Base-by-base conservation (phyloP, 2,797 vertebrate genomes). In the Luscinia luscinia region DNA sequence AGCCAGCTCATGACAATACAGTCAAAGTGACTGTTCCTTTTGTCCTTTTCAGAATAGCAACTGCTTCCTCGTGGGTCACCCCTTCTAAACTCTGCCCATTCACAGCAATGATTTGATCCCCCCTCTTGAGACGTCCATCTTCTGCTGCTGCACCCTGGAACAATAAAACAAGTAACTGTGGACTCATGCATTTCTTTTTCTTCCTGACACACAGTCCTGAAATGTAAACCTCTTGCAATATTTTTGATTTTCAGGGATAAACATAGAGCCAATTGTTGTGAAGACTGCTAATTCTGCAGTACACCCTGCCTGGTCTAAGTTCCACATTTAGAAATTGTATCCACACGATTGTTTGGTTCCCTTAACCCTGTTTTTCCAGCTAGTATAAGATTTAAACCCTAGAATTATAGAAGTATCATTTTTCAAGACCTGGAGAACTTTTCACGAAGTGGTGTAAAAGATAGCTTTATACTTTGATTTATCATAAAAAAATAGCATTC, bases 91-190 rank as follows among this genome's bases (percentile, higher is more conserved):
- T 99, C 96, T 99, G 99, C 26, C 98, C 98, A 28, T 99, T 99
- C 52, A 99, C 99, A 7, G 99, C 99, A 90, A 99, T 98, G 80
- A 99, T 99, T 96, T 99, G 99, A 97, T 99, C 99, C 1, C 99
- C 99, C 6, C 99, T 98, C 96, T 99, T 99, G 81, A 99, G 98
- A 32, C 98, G 99, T 27, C 99, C 99, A 40, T 99, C 99, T 97
- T 99, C 99, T 3, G 99, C 98, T 6, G 99, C 99, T 75, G 99
- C 99, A 22, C 99, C 99, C 99, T 99, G 94, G 51, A 97, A 97
- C 13, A 14, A 95, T 8, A 97, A 59, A 95, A 94, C 13, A 92
- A 3, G 2, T 57, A 81, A 92, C 36, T 92, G 46, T 16, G 79
- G 49, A 76, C 5, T 68, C 51, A 64, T 0, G 1, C 11, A 59